Evolutionary conservation across 64 coral and sea anemone genomes (phyloP), one percentile per base, ranked within the genome.

Genomic region (Astreopora myriophthalma): DNA sequence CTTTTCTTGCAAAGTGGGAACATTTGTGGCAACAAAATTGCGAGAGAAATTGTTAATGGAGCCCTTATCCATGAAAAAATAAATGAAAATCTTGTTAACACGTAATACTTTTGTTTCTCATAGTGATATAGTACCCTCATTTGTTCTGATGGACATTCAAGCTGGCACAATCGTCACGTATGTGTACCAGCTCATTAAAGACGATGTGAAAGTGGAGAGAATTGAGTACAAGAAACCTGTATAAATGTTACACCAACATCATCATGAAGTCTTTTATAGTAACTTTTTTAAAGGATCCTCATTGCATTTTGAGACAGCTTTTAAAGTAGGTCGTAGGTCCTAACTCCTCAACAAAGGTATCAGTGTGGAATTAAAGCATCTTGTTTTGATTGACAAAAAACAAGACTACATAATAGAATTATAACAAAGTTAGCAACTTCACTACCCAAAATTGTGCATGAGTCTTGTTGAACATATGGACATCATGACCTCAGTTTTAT

Each of bases 101-200:
- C 34, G 0, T 73, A 17, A 6, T 37, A 22, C 58, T 36, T 80
- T 80, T 3, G 42, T 75, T 86, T 4, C 27, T 92, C 63, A 10
- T 61, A 99, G 97, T 58, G 93, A 82, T 24, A 85, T 94, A 6
- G 95, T 85, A 48, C 87, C 97, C 3, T 99, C 97, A 6, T 99
- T 99, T 91, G 97, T 99, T 5, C 88, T 99, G 20, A 99, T 99
- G 97, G 97, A 99, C 74, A 99, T 99, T 85, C 97, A 99, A 69
- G 91, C 94, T 11, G 90, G 90, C 32, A 99, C 97, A 2, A 94
- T 99, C 34, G 97, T 99, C 8, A 99, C 94, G 0, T 99, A 99
- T 34, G 97, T 99, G 17, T 99, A 99, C 65, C 94, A 99, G 69
- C 91, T 99, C 34, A 31, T 99, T n/a, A 92, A 92, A 37, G 94